phyloP scores from a whole-genome alignment of 2,888 invertebrate species.

The Limnephilus auricula region DNA sequence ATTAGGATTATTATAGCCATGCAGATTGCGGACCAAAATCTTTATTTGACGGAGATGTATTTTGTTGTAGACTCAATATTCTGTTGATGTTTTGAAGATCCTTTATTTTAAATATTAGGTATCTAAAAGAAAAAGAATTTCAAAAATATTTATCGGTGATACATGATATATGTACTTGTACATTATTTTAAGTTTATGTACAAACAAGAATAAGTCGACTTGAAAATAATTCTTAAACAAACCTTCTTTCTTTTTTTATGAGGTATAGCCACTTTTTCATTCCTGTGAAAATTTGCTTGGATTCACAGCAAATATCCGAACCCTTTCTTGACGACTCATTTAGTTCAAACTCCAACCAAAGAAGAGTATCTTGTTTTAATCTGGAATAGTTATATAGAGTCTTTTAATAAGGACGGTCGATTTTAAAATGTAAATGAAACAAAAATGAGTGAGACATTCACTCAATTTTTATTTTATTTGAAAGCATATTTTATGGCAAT shows the following conservation, averaged over 20 bases:
- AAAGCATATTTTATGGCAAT: no score
- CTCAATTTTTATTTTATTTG: no score
- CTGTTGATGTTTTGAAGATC: conserved; percentile 50
- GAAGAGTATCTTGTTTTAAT: conserved; percentile 21
- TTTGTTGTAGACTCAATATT: conserved; percentile 27
- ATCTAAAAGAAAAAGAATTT: conserved; percentile 36
- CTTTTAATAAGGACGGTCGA: no score
- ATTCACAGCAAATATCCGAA: conserved; percentile 57
- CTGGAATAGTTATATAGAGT: no score
- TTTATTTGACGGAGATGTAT: not conserved
- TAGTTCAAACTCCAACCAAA: conserved; percentile 59
- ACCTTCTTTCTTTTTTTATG: conserved; percentile 59
- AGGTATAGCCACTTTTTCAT: conserved; percentile 59
- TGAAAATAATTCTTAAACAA: not conserved
- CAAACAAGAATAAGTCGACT: not conserved
- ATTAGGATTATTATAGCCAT: not conserved
- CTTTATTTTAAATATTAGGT: conserved; percentile 51
- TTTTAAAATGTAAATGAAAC: no score
- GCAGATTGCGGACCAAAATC: not conserved
- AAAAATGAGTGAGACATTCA: no score
- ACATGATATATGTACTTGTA: not conserved
- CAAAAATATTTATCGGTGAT: conserved; percentile 14
- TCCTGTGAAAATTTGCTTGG: conserved; percentile 54
- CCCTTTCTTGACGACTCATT: conserved; percentile 55
- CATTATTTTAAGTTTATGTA: not conserved